Base-by-base conservation (phyloP, 2,888 invertebrate genomes). In the Drosophila neotestacea region DNA sequence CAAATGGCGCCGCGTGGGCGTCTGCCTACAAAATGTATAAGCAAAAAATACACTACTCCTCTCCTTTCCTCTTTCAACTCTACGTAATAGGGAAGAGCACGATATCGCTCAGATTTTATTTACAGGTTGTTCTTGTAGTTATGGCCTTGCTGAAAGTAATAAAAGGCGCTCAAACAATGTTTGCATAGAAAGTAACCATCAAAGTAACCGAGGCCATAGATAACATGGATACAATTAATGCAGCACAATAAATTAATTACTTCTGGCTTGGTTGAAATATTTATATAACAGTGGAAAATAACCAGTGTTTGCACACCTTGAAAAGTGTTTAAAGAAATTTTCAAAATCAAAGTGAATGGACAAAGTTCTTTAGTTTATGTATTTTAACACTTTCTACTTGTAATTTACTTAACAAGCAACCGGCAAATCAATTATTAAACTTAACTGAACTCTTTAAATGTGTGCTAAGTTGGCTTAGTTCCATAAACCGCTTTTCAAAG, bases 1-100 rank as follows among this genome's bases (percentile, higher is more conserved):
- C 62, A 79, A 77, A 77, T 81, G 83, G 83, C 83, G 83, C 83
- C 83, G 84, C 70, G 83, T 83, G 84, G 83, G 86, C 79, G 83
- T 84, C 81, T 81, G 81, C 86, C 81, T 73, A 60, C 71, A 78
- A 73, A 79, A 67, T 59, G 48, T 79, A 77, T 48, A 52, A 54
- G 56, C 38, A 60, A 73, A 76, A 67, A 59, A 22, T 13, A 32
- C n/a, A 34, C 16, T 10, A 11, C 47, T 42, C 22, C 13, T 30
- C 13, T 11, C 16, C 6, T 11, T 11, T 7, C 4, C 7, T 38
- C 32, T n/a, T 30, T 10, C 42, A 28, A 44, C 34, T 41, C 3
- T 41, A 9, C 42, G 30, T 38, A 48, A 46, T 22, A 59, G 58
- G 30, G 46, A 7, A 51, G 34, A 22, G 42, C 51, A 60, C 13